Evolutionary conservation across 1,140 invertebrate genomes (phyloP).

Genomic region (Heliconius himera): DNA sequence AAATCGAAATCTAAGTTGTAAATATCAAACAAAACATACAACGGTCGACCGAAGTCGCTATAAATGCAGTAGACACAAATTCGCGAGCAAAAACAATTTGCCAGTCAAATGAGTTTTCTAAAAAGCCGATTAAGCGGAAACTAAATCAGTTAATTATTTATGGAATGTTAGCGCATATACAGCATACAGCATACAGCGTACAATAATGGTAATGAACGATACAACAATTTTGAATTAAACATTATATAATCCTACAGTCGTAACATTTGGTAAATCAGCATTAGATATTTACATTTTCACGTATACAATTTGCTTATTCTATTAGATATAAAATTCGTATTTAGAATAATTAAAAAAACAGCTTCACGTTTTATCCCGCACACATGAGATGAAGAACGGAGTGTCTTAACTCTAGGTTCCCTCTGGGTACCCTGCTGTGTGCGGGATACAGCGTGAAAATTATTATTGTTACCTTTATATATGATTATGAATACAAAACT

Average conservation of each 20-base stretch:
- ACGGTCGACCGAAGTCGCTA: constrained; percentile 1
- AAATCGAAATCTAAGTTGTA: background rate
- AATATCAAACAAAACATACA: background rate
- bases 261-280: constrained; percentile 33
- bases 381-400: too few relatives aligned
- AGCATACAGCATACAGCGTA: constrained; percentile 49
- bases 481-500: background rate
- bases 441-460: background rate
- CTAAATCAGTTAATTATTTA: constrained; percentile 77
- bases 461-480: background rate
- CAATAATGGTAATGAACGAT: constrained; percentile 42
- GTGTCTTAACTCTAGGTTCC: too few relatives aligned
- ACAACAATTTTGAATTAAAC: constrained; percentile 48
- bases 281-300: constrained; percentile 28
- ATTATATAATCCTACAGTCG: constrained; percentile 26
- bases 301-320: background rate
- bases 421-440: too few relatives aligned
- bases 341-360: background rate
- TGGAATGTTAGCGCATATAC: constrained; percentile 51
- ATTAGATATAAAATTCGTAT: background rate
- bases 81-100: constrained; percentile 68
- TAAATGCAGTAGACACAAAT: constrained; percentile 27
- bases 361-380: too few relatives aligned
- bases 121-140: constrained; percentile 78
- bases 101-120: constrained; percentile 77